Conservation (phyloP, 2,113 vertebrate species). For the Crotalus viridis region DNA sequence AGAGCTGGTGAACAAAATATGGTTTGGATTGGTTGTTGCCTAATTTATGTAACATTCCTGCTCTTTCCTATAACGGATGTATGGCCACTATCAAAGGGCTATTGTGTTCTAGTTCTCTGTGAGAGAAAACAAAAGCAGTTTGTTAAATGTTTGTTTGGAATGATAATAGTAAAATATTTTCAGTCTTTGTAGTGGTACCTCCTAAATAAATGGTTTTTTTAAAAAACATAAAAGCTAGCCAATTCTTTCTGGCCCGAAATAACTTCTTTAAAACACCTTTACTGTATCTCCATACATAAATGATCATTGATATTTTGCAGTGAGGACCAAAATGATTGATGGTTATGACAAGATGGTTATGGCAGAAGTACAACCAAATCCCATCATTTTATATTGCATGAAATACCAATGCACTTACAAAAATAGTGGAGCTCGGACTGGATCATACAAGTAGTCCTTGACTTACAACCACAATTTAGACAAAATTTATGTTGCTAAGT, state of each 20-base stretch:
- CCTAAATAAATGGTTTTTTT: neutral
- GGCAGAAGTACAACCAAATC: neutral
- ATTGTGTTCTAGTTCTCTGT: neutral
- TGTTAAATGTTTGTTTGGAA: neutral
- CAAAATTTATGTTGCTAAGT: neutral
- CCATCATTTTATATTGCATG: neutral
- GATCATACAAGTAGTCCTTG: neutral
- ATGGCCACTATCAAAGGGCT: neutral
- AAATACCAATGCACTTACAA: neutral
- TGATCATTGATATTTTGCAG: neutral
- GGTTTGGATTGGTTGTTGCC: neutral
- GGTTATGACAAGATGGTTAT: neutral
- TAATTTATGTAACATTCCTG: neutral
- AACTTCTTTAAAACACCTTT: neutral
- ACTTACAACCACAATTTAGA: neutral
- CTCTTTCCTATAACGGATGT: neutral
- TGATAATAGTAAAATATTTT: neutral
- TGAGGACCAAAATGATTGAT: neutral
- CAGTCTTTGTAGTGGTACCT: neutral
- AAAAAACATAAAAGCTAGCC: neutral
- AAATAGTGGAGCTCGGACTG: neutral
- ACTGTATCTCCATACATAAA: neutral
- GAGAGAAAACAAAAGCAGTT: neutral
- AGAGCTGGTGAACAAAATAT: neutral
- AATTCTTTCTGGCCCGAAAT: neutral